Percentiles rank a stretch among this genome's conserved stretches.
Conservation (phyloP, 2,113 vertebrate genomes). For the Arvicanthis niloticus region DNA sequence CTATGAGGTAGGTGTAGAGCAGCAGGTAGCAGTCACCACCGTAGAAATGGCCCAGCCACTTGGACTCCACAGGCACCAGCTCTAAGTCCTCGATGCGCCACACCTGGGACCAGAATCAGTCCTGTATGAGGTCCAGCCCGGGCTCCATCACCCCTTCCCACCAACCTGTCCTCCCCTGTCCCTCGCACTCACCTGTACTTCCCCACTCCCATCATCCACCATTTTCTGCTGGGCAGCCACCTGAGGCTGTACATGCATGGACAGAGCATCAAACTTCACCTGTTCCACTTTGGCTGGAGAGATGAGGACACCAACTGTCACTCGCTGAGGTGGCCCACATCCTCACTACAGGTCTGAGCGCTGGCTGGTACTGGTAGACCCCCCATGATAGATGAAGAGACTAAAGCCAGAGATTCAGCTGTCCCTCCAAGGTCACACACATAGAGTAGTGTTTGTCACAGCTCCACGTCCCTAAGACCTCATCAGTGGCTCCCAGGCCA, state of each 20-base stretch:
- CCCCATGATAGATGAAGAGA: slow-evolving; percentile 5
- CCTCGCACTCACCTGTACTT: slow-evolving; percentile 82
- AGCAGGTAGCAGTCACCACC: slow-evolving; percentile 94
- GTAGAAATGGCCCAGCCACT: slow-evolving; percentile 92
- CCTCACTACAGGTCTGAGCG: not conserved
- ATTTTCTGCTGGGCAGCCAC: slow-evolving; percentile 92
- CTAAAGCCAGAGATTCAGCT: not conserved
- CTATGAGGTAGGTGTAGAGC: slow-evolving; percentile 91
- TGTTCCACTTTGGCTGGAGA: slow-evolving; percentile 92
- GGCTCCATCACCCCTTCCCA: accelerated
- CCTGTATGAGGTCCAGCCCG: not conserved
- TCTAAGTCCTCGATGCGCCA: slow-evolving; percentile 92
- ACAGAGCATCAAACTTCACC: slow-evolving; percentile 91
- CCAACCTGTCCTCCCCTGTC: accelerated
- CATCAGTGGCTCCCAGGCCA: not conserved
- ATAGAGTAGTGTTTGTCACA: not conserved
- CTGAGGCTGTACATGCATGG: slow-evolving; percentile 89
- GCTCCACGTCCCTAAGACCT: not conserved
- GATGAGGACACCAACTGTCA: not conserved
- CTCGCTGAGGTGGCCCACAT: not conserved
- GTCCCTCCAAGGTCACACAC: not conserved
- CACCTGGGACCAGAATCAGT: slow-evolving; percentile 82
- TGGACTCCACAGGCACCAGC: slow-evolving; percentile 88
- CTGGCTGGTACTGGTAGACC: not conserved
- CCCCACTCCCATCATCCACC: slow-evolving; percentile 93